Conservation (phyloP, 2,888 invertebrate genomes). For the Cheilosia urbana region DNA sequence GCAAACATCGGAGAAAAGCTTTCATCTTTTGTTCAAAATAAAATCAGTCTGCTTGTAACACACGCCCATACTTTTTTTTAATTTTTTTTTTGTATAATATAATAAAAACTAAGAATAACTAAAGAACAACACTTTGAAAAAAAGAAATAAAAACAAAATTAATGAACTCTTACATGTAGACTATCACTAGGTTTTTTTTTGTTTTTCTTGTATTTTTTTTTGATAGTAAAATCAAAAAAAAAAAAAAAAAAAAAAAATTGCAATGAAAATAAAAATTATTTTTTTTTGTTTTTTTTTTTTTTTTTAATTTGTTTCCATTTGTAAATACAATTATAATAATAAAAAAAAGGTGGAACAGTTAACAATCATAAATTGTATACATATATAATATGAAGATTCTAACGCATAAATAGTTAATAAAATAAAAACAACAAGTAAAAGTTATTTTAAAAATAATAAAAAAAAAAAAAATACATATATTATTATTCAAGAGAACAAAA, state of each 20-base stretch:
- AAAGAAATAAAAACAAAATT: slow-evolving; percentile 18
- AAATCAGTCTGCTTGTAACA: slow-evolving; percentile 74
- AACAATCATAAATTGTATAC: slow-evolving; percentile 78
- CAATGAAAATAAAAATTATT: slow-evolving; percentile 53
- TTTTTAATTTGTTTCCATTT: slow-evolving; percentile 79
- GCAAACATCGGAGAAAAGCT: slow-evolving; percentile 25
- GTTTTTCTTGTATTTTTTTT: slow-evolving; percentile 44
- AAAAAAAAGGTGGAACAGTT: slow-evolving; percentile 82
- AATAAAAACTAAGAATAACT: slow-evolving; percentile 47
- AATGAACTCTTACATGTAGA: slow-evolving; percentile 45
- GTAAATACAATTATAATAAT: slow-evolving; percentile 83
- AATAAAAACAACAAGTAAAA: slow-evolving; percentile 74
- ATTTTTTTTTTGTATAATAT: slow-evolving; percentile 37
- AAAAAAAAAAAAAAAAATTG: slow-evolving; percentile 33
- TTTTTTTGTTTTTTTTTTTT: slow-evolving; percentile 62
- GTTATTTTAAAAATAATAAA: slow-evolving; percentile 55
- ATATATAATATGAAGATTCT: slow-evolving; percentile 77
- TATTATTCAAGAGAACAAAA: slow-evolving; percentile 61
- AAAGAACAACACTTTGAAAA: slow-evolving; percentile 53
- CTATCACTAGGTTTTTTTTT: slow-evolving; percentile 67
- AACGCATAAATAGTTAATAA: slow-evolving; percentile 75
- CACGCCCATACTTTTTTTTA: slow-evolving; percentile 60
- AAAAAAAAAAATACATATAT: slow-evolving; percentile 60
- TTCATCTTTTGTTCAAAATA: slow-evolving; percentile 25
- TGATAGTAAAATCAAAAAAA: slow-evolving; percentile 56